Conservation (phyloP, 2,113 vertebrate species). For the Diadophis punctatus region DNA sequence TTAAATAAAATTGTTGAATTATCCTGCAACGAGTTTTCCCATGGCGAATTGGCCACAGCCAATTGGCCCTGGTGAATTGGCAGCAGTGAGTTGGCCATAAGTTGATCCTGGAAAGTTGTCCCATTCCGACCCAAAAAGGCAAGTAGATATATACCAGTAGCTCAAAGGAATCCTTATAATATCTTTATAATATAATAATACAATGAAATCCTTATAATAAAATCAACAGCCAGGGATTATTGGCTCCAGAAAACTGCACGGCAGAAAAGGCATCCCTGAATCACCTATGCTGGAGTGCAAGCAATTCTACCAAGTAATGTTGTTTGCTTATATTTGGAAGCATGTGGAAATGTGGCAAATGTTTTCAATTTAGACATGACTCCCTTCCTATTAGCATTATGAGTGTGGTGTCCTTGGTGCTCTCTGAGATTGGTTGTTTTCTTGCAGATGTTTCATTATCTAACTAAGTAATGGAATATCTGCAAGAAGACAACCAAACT, state of each 20-base stretch:
- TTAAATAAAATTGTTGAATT: neutral
- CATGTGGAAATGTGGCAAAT: neutral
- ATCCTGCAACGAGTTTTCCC: neutral
- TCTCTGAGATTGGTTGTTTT: neutral
- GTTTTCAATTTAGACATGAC: neutral
- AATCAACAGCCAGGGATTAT: neutral
- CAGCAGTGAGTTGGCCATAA: neutral
- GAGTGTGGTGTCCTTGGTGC: neutral
- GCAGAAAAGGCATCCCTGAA: neutral
- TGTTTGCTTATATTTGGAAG: neutral
- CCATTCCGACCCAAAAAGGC: neutral
- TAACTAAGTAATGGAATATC: neutral
- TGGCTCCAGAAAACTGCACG: neutral
- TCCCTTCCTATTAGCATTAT: neutral
- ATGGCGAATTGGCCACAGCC: too few relatives aligned
- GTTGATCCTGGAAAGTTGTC: neutral
- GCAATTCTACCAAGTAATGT: neutral
- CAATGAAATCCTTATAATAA: neutral
- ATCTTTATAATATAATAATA: too few relatives aligned
- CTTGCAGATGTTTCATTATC: neutral
- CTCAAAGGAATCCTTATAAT: neutral
- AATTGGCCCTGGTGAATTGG: neutral
- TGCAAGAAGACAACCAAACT: neutral
- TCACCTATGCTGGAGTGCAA: neutral
- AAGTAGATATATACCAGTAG: neutral